Evolutionary conservation across 2,113 vertebrate genomes (phyloP).

Genomic region (Miniopterus natalensis): DNA sequence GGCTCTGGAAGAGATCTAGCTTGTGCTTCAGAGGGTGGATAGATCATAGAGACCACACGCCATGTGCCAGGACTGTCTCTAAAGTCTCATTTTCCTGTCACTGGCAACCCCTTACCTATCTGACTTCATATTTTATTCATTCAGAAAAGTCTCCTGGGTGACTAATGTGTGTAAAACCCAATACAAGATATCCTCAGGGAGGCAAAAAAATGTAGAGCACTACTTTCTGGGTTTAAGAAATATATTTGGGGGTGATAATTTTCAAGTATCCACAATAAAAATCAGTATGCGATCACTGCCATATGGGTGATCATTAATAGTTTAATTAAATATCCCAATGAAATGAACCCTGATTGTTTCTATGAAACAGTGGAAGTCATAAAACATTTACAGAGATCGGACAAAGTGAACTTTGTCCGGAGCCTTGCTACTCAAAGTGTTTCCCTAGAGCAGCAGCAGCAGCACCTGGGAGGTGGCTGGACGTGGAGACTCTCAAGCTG

Average conservation of each 20-base stretch:
- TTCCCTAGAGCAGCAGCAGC: background rate
- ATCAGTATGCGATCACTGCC: background rate
- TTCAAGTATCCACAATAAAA: background rate
- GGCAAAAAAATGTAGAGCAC: background rate
- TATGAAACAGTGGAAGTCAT: background rate
- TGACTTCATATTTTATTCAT: slow-evolving; percentile 21
- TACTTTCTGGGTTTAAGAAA: background rate
- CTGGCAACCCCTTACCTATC: background rate
- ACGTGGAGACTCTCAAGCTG: background rate
- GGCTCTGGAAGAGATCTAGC: background rate
- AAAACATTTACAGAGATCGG: background rate
- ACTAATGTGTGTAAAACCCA: background rate
- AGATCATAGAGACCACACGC: background rate
- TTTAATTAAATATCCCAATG: background rate
- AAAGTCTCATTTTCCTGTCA: background rate
- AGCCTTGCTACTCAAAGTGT: background rate
- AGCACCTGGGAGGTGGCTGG: background rate
- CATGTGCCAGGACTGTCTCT: background rate
- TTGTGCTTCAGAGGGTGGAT: background rate
- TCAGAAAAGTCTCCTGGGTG: background rate
- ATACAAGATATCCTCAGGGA: background rate
- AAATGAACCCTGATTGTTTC: background rate
- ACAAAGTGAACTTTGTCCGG: background rate
- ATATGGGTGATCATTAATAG: background rate
- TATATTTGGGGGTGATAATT: background rate